Evolutionary conservation across 2,797 vertebrate genomes (phyloP).

Genomic region (Sebastes kiyomatsui): DNA sequence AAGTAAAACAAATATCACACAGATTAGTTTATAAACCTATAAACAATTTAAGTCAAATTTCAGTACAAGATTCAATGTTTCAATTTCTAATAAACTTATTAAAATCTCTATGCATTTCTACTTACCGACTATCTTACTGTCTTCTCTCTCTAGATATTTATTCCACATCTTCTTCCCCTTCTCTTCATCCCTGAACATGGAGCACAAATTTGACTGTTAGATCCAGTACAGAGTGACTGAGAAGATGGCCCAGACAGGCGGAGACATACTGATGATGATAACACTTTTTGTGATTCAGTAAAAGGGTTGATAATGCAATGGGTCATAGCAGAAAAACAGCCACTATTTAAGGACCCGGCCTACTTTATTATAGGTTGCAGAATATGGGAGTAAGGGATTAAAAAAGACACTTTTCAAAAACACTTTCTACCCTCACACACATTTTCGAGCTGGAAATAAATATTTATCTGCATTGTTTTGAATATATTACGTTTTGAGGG

Average conservation of each 20-base stretch:
- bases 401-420: conserved; percentile 1
- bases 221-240: background rate
- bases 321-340: background rate
- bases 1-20: background rate
- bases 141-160: conserved; percentile 94
- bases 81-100: background rate
- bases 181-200: conserved; percentile 88
- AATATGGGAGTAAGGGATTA: background rate
- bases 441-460: conserved; percentile 1
- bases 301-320: background rate
- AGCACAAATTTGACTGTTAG: background rate
- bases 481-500: conserved; percentile 13
- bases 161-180: conserved; percentile 98
- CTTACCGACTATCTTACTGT: conserved; percentile 94
- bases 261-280: background rate
- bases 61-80: no score
- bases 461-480: conserved; percentile 2
- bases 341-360: conserved; percentile 20
- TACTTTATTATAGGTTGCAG: conserved; percentile 25
- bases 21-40: background rate
- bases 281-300: background rate
- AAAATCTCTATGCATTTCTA: background rate
- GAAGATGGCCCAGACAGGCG: background rate
- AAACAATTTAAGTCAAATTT: no score
- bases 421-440: background rate